Conservation (phyloP, 2,797 vertebrate genomes). For the Tapera naevia region DNA sequence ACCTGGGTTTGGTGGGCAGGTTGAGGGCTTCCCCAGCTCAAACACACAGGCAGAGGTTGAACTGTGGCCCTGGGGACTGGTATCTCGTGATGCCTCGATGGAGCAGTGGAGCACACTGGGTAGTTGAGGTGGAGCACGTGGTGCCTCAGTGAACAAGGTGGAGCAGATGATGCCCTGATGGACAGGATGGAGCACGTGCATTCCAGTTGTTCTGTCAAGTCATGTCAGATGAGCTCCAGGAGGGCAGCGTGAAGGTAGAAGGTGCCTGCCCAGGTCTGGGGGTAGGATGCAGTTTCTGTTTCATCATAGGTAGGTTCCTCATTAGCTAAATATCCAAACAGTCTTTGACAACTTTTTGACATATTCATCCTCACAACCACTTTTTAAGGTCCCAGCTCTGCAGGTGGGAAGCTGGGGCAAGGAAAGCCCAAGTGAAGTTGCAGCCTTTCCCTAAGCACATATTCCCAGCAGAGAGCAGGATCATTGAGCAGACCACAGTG, state of each 20-base stretch:
- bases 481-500: background rate
- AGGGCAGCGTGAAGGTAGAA: background rate
- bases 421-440: background rate
- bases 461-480: background rate
- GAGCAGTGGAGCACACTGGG: fast-evolving
- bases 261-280: background rate
- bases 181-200: fast-evolving
- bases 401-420: background rate
- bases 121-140: too few relatives aligned
- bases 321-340: background rate
- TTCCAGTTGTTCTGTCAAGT: background rate
- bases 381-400: background rate
- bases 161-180: background rate
- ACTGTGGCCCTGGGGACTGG: background rate
- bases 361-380: background rate
- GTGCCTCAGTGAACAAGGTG: background rate
- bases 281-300: background rate
- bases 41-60: background rate
- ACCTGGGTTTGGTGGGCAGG: background rate
- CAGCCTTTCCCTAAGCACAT: background rate
- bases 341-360: background rate
- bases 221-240: background rate
- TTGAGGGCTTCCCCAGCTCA: background rate
- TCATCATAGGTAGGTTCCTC: background rate
- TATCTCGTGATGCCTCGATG: background rate